Conservation (phyloP, 2,113 vertebrate species). For the Odocoileus virginianus region DNA sequence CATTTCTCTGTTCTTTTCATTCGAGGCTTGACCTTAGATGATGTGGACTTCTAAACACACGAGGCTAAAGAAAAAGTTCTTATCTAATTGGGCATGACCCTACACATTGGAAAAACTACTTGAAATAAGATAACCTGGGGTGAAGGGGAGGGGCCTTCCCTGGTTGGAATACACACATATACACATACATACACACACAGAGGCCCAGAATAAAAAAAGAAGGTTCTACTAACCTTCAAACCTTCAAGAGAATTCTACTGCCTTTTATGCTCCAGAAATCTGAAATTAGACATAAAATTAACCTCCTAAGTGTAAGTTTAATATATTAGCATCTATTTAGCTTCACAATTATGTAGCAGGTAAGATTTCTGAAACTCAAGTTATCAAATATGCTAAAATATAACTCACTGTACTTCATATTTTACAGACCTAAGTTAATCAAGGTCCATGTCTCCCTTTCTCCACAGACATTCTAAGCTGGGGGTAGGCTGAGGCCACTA, state of each 20-base stretch:
- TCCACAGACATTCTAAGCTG: background rate
- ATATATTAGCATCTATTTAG: background rate
- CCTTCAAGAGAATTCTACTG: background rate
- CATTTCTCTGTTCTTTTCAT: background rate
- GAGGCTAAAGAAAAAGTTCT: slow-evolving; percentile 16
- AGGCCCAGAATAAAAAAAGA: background rate
- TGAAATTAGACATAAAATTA: background rate
- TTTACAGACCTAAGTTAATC: background rate
- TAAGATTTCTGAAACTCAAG: background rate
- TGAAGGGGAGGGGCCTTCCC: background rate
- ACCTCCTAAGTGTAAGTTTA: background rate
- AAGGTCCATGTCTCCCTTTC: background rate
- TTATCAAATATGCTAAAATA: background rate
- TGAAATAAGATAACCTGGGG: background rate
- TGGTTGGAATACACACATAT: background rate
- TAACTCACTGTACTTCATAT: background rate
- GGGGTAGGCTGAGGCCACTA: background rate
- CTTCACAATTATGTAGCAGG: background rate
- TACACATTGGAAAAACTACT: background rate
- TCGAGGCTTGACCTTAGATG: slow-evolving; percentile 7
- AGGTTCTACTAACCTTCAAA: background rate
- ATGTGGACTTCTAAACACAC: background rate
- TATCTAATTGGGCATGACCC: slow-evolving; percentile 33
- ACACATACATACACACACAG: background rate
- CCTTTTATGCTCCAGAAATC: background rate